Percentiles rank a stretch among this genome's conserved stretches.
These are phyloP conservation scores for Aphyosemion australe DNA, from an alignment of 2,113 vertebrate species.

Conservation along the genomic window DNA sequence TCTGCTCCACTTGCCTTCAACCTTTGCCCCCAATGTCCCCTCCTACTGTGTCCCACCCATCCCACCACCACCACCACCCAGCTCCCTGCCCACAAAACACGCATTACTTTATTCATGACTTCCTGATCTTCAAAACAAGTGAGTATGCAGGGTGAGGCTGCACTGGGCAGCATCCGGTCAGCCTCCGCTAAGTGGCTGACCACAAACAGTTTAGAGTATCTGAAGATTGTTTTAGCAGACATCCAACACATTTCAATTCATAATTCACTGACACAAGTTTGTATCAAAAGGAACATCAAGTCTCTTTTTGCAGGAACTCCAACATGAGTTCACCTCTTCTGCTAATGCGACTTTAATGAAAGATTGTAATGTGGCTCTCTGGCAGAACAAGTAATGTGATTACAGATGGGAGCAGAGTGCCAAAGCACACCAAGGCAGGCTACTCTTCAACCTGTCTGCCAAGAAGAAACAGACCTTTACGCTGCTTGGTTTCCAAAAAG, in stretches of 20 bases:
- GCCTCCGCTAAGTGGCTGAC: neutral
- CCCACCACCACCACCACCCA: neutral
- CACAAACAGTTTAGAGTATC: no score
- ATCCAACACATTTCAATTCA: neutral
- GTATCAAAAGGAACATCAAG: conserved; percentile 31
- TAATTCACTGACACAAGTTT: neutral
- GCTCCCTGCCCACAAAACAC: conserved; percentile 37
- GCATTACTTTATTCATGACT: conserved; percentile 59
- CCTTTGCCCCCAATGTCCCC: conserved; percentile 54
- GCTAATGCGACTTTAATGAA: conserved; percentile 78
- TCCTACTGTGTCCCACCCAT: conserved; percentile 4
- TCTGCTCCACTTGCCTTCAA: conserved; percentile 40
- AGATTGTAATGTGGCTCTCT: conserved; percentile 69
- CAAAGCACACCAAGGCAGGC: conserved; percentile 56
- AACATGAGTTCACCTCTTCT: conserved; percentile 62
- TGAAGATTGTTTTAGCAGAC: no score
- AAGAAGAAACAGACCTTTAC: conserved; percentile 25
- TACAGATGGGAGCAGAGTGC: conserved; percentile 47
- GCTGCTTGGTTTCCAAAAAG: conserved; percentile 2
- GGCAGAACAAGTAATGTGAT: conserved; percentile 65
- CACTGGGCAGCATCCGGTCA: conserved; percentile 15
- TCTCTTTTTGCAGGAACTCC: conserved; percentile 37
- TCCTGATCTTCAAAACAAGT: conserved; percentile 57
- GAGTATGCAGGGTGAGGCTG: conserved; percentile 29
- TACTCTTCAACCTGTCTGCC: conserved; percentile 42